Evolutionary conservation across 2,113 vertebrate species (phyloP), one percentile per base, ranked within the genome.

Genomic region (Neopipo cinnamomea): DNA sequence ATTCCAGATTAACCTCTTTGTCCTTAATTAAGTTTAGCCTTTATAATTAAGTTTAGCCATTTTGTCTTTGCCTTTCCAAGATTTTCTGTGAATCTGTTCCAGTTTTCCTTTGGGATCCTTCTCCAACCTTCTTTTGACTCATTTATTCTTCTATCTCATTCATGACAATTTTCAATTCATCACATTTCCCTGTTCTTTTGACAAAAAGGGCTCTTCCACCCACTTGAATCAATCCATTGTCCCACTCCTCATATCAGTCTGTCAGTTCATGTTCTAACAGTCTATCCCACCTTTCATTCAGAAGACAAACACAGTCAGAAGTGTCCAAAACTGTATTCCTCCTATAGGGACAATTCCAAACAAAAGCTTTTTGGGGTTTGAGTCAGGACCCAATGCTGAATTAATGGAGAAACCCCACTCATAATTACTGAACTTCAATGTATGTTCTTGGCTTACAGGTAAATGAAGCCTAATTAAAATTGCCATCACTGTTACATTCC

Each of bases 381-480:
- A 20, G 17, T 55, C 35, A 50, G 59, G 14, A 68, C 56, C 65
- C 25, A 56, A 17, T 33, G 11, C 15, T 62, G 72, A 74, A 21
- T 5, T 86, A 75, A 72, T 12, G 24, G 37, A 63, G 46, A 88
- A 83, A 30, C 14, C 4, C 9, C 35, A 8, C 28, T 46, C 10
- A 19, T n/a, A 73, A 76, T 63, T 73, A 63, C 23, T 65, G 49
- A 59, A 41, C 1, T 8, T 55, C 20, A 52, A 1, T 20, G 7
- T 44, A 9, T 44, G 44, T 47, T 61, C 50, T 61, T 80, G 31
- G n/a, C 35, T 70, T 42, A 46, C 17, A 84, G 30, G 28, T 79
- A 70, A 84, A 62, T 53, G 56, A 66, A 74, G 41, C 9, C 21
- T 89, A 81, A 88, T 87, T 90, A 88, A 89, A 95, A 94, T 80